These are phyloP conservation scores for Chlamydotis undulata DNA, from an alignment of 2,113 vertebrate species.

Conservation along the genomic window DNA sequence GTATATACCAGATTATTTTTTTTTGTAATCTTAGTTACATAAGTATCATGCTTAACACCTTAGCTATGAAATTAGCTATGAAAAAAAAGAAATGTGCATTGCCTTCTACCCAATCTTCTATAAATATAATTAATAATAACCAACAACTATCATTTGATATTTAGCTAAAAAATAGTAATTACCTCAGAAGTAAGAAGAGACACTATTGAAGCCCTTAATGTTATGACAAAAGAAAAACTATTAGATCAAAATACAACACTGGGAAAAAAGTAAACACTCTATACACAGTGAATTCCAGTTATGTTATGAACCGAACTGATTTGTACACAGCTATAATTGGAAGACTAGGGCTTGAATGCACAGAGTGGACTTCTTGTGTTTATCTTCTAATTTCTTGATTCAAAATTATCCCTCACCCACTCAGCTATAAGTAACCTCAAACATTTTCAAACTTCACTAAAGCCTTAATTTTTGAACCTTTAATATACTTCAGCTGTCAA, in stretches of 20 bases:
- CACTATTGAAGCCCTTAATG: background rate
- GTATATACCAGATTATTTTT: background rate
- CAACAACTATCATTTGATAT: background rate
- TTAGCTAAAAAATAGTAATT: background rate
- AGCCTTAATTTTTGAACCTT: background rate
- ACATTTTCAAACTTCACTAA: background rate
- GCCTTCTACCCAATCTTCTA: background rate
- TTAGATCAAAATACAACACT: background rate
- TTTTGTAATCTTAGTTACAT: background rate
- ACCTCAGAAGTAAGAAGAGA: background rate
- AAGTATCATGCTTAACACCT: background rate
- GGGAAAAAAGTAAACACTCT: background rate
- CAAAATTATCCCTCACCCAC: background rate
- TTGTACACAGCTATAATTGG: background rate
- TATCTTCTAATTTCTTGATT: background rate
- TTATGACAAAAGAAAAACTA: background rate
- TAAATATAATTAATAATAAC: background rate
- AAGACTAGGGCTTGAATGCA: background rate
- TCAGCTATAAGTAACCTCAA: background rate
- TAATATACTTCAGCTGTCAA: background rate
- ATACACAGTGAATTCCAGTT: background rate
- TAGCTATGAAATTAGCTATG: background rate
- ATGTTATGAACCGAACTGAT: background rate
- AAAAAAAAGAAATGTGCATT: background rate
- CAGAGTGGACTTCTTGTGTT: background rate